Base-by-base conservation (phyloP, 2,113 vertebrate genomes). In the Neotoma lepida region DNA sequence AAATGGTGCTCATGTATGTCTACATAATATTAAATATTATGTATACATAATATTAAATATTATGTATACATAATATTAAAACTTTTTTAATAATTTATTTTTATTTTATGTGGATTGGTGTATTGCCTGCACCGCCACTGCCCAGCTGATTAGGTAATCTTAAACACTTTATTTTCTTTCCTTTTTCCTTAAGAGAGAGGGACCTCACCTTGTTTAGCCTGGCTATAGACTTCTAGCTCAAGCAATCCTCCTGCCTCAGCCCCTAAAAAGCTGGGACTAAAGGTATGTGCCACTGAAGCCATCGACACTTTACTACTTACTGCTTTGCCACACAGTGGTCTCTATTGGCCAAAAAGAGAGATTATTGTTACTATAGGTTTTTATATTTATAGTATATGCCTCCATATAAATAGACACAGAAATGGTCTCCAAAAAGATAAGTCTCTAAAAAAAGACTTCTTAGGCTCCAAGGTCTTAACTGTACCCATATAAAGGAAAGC, bases 341-440 rank as follows among this genome's bases (percentile, higher is more conserved):
- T 91, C 88, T 95, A 74, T 70, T 94, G 95, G 94, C 28, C 77
- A 91, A 91, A 97, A 95, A 61, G 9, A 90, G 94, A 89, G 56
- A 70, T 91, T 85, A 9, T 51, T 54, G 35, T 49, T 84, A 39
- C 35, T 86, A 93, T 8, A 89, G 61, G 9, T 71, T 58, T 81
- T 86, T 64, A 41, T 77, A 85, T 76, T 94, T 86, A 66, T 86
- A 90, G 88, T 33, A 20, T 28, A 86, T 51, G 15, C 41, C 22
- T 89, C 39, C 81, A 61, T 39, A 77, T 28, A 93, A 64, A 89
- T 73, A 88, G 20, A 78, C 51, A 93, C 28, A 66, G n/a, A 91
- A 86, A 93, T 84, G 35, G 44, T 58, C 4, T 58, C 54, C 18
- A 58, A 58, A 20, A 58, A 51, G 49, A 58, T 58, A 58, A 39